These are phyloP conservation scores for Coregonus sp. DNA, from an alignment of 2,797 vertebrate species.

Conservation along the genomic window DNA sequence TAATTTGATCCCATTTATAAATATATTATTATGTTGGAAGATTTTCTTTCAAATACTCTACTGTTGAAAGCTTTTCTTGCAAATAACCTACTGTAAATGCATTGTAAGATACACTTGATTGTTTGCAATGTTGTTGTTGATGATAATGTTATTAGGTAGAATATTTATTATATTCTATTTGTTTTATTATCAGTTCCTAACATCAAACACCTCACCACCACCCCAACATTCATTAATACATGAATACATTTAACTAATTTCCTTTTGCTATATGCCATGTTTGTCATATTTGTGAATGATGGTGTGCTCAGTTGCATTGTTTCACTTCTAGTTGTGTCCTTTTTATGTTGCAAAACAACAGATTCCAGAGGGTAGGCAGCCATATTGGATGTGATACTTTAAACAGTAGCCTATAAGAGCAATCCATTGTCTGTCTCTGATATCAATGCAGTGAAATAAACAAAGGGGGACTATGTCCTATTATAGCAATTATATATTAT, in stretches of 20 bases:
- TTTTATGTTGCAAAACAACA: background rate
- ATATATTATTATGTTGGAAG: background rate
- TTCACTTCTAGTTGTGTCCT: background rate
- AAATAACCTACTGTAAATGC: background rate
- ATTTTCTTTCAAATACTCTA: background rate
- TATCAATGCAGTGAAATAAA: background rate
- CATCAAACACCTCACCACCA: background rate
- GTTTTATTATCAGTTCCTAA: background rate
- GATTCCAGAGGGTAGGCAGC: background rate
- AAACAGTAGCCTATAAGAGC: background rate
- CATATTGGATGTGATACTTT: background rate
- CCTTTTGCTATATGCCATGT: background rate
- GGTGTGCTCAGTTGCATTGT: background rate
- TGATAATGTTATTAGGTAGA: background rate
- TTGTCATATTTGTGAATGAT: background rate
- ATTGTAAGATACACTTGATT: background rate
- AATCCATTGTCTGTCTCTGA: background rate
- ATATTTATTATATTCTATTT: background rate
- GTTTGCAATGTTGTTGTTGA: background rate
- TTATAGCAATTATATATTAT: background rate
- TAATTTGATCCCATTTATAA: background rate
- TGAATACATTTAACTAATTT: background rate
- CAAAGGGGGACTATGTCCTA: background rate
- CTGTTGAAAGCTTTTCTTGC: background rate
- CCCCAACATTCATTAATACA: background rate